Evolutionary conservation across 1,140 invertebrate species (phyloP).

Genomic region (Drosophila lacteicornis): DNA sequence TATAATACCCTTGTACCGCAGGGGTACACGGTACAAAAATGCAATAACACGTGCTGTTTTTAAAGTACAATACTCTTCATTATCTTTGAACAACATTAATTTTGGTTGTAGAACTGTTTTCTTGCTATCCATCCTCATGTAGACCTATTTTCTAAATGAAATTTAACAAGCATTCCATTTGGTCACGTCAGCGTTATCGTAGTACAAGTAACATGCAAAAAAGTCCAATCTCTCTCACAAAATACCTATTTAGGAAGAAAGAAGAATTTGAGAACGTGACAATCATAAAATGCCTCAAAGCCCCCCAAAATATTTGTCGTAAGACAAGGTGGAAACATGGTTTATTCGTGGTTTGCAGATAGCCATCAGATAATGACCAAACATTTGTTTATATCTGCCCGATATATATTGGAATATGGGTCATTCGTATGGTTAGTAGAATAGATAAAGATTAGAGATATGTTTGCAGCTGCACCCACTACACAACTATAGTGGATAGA

Average conservation of each 20-base stretch:
- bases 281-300: not conserved
- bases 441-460: constrained; percentile 13
- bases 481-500: constrained; percentile 12
- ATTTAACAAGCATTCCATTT: not conserved
- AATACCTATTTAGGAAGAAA: constrained; percentile 26
- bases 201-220: constrained; percentile 3
- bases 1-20: too few species aligned
- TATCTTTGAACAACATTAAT: not conserved
- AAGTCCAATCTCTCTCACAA: not conserved
- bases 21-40: not conserved
- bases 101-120: not conserved
- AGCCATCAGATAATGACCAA: constrained; percentile 9
- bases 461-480: constrained; percentile 29
- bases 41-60: not conserved
- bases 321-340: constrained; percentile 14
- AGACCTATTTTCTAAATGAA: constrained; percentile 47
- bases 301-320: not conserved
- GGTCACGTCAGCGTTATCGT: constrained; percentile 21
- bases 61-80: not conserved
- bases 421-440: not conserved
- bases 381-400: not conserved
- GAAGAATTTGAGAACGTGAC: constrained; percentile 35
- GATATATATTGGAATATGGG: not conserved
- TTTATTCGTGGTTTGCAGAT: not conserved
- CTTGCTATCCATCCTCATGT: not conserved